Base-by-base conservation (phyloP, 2,113 vertebrate genomes). In the Atherinomorus stipes region DNA sequence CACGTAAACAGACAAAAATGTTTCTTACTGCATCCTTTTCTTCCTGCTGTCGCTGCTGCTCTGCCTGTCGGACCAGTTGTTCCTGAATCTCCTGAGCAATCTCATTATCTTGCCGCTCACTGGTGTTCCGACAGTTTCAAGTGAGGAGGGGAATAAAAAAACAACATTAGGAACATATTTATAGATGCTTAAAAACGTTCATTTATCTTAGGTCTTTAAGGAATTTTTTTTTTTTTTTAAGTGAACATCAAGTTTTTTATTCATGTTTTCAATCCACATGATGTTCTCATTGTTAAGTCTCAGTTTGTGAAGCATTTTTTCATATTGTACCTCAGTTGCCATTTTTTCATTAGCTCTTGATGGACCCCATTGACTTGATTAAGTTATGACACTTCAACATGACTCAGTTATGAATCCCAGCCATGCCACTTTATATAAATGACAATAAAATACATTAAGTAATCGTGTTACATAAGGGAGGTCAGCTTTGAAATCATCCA, bases 51-150 rank as follows among this genome's bases (percentile, higher is more conserved):
- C 95, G 95, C 47, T 94, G 95, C 53, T 92, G 95, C 76, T 98
- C 95, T 0, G 95, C 97, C 91, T 98, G 97, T 83, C 96, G 94
- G 2, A 95, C 93, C 76, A 99, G 94, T 85, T 96, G 93, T 85
- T 96, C 97, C 88, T 99, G 98, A 90, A 99, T 97, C 92, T 96
- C 98, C 83, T 97, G 95, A 84, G 98, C 98, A 0, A 99, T 97
- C 92, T 98, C 96, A 0, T 90, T 95, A 78, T 99, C 98, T 65
- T 95, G 95, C 0, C 84, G 95, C 85, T 96, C 98, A 50, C 98
- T 99, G 77, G 28, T 57, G 58, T 84, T 76, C 40, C 58, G 57
- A 12, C 4, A 44, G 31, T 50, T 60, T 50, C 28, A 37, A 49
- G 64, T 6, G 53, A 15, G 5, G 28, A 1, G 25, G 15, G 12